Base-by-base conservation (phyloP, 2,113 vertebrate species). In the Bettongia penicillata region DNA sequence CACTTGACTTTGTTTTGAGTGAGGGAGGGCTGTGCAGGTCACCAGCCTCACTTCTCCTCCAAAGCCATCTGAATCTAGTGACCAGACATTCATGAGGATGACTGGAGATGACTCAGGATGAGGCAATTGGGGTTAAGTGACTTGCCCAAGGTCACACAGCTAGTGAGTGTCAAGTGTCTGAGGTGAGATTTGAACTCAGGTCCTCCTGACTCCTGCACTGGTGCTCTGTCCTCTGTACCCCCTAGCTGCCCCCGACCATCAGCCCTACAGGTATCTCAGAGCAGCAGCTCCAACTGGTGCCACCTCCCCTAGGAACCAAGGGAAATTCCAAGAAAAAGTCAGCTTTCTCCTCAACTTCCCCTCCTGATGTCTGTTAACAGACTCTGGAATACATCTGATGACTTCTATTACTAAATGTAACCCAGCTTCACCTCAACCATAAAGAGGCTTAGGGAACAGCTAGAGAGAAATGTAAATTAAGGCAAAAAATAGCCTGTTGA, bases 371-470 rank as follows among this genome's bases (percentile, higher is more conserved):
- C 68, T 7, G 8, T 84, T n/a, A n/a, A 19, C 6, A 84, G 68
- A n/a, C 61, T 3, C 61, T 3, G n/a, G 3, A n/a, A 68, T 68
- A n/a, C n/a, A n/a, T 10, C 0, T 2, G 6, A 9, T 10, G 0
- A n/a, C n/a, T 84, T 43, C 68, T 84, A 0, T 23, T 22, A n/a
- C 16, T n/a, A 22, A 22, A 68, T 37, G 68, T n/a, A 19, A 77
- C 68, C 68, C 37, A 77, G 0, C 37, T 19, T 77, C 19, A 43
- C 37, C 5, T 77, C 68, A n/a, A n/a, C 68, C 37, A 77, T 16
- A 43, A 77, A 77, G 37, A 43, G 68, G 68, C 53, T 14, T 3
- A 23, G 61, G 31, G 51, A 51, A n/a, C 1, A 84, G n/a, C 68
- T 23, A 23, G 68, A 84, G 68, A 84, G 8, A 23, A 43, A 8